phyloP scores from a whole-genome alignment of 2,113 vertebrate species.

The Bagarius yarrelli region DNA sequence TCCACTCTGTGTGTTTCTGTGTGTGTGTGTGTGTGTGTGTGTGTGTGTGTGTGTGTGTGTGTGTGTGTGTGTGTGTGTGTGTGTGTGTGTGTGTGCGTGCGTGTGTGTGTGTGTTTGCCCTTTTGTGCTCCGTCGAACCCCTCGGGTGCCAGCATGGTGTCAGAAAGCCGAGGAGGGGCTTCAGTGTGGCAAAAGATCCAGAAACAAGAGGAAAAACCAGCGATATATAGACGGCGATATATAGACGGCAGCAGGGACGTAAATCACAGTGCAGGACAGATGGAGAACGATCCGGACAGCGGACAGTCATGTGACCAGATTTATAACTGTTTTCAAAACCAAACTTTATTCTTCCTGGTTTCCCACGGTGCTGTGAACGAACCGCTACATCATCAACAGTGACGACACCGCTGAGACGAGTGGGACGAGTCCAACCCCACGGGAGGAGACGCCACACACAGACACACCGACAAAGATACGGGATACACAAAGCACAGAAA shows the following conservation, averaged over 20 bases:
- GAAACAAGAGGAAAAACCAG: slow-evolving; percentile 27
- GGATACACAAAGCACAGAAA: no score
- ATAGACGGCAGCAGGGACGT: slow-evolving; percentile 8
- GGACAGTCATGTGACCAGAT: slow-evolving; percentile 10
- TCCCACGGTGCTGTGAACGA: slow-evolving; percentile 24
- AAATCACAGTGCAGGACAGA: slow-evolving; percentile 28
- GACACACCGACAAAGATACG: no score
- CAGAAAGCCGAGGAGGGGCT: slow-evolving; percentile 30
- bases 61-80: slow-evolving; percentile 29
- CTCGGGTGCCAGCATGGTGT: slow-evolving; percentile 26
- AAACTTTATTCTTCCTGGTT: slow-evolving; percentile 17
- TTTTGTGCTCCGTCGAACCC: slow-evolving; percentile 21
- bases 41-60: slow-evolving; percentile 27
- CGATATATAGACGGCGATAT: not conserved
- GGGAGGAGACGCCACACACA: not conserved
- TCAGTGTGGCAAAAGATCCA: slow-evolving; percentile 6
- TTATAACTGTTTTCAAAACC: slow-evolving; percentile 14
- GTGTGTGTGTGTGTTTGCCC: slow-evolving; percentile 15
- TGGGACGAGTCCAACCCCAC: not conserved
- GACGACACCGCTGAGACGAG: not conserved
- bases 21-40: slow-evolving; percentile 11
- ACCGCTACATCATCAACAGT: slow-evolving; percentile 10
- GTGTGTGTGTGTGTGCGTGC: slow-evolving; percentile 3
- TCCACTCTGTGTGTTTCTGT: slow-evolving; percentile 1
- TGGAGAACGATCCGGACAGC: not conserved